Evolutionary conservation across 2,888 invertebrate genomes (phyloP), one percentile per base, ranked within the genome.

Genomic region (Agriopis marginaria): DNA sequence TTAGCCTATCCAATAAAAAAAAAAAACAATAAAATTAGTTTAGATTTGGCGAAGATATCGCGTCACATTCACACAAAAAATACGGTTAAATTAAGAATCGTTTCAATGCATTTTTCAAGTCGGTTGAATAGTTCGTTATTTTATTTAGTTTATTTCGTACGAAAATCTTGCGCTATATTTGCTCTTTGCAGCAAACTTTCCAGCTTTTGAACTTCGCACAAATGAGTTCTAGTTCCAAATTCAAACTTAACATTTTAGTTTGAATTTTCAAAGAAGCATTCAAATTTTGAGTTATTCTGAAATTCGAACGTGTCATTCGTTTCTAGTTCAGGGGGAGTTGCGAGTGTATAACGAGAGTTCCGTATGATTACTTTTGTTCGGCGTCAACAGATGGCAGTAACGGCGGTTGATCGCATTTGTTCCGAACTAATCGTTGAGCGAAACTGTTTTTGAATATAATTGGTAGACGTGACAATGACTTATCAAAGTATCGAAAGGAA

Each of bases 351-450:
- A 82, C 81, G 79, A 83, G 74, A 75, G 76, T 79, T 69, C 70
- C 75, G 77, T 75, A 73, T 79, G 81, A 86, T 86, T 86, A 84
- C 86, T 86, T 87, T 86, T 84, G 85, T 86, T 86, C 79, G 71
- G 1, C 75, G 82, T 82, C 86, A 83, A 84, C 87, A 87, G 84
- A 85, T 86, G 86, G 81, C 82, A 68, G 72, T 70, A 82, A 82
- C 82, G 78, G 76, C 74, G 75, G 72, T 76, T 77, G 75, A 79
- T 79, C 75, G 71, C 77, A 77, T 74, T 75, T 78, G 76, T 75
- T 77, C 71, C 71, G 61, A 75, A 77, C 75, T 73, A 76, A 79
- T 75, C 73, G 76, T 73, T 69, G 68, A 74, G 74, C 74, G 47
- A 51, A 72, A 70, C 68, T 68, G 71, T 62, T 75, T 68, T 77